Percentiles rank a stretch among this genome's conserved stretches.
Evolutionary conservation across 2,113 vertebrate species (phyloP).

Genomic region (Rhinopomastus cyanomelas): DNA sequence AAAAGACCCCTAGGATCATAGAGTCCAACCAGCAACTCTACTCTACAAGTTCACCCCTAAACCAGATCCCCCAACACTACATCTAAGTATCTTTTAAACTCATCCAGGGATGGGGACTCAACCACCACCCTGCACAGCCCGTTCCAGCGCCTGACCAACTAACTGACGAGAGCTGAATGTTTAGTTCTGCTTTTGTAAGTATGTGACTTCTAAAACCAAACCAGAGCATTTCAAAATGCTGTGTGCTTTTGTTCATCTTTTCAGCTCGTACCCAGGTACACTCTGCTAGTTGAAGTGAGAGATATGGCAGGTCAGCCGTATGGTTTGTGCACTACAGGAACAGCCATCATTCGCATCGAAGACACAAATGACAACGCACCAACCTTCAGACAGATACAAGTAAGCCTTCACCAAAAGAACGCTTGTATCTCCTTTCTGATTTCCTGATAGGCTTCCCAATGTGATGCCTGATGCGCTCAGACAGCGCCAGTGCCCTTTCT

Average conservation of each 20-base stretch:
- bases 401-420: conserved; percentile 69
- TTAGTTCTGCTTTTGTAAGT: neutral
- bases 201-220: neutral
- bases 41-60: too few species aligned
- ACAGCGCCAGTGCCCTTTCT: too few species aligned
- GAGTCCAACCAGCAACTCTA: too few species aligned
- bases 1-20: too few species aligned
- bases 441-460: neutral
- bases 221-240: neutral
- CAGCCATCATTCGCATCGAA: conserved; percentile 71
- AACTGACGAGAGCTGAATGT: too few species aligned
- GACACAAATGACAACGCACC: conserved; percentile 89
- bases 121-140: too few species aligned
- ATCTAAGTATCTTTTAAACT: too few species aligned
- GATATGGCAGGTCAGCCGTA: conserved; percentile 78
- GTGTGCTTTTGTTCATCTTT: conserved; percentile 47
- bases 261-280: conserved; percentile 73
- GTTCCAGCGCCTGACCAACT: too few species aligned
- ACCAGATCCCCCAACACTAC: too few species aligned
- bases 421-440: neutral
- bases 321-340: conserved; percentile 79
- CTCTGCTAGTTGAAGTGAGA: conserved; percentile 75
- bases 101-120: too few species aligned
- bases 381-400: conserved; percentile 74
- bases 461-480: neutral